Percentiles rank a stretch among this genome's conserved stretches.
phyloP scores from a whole-genome alignment of 2,888 invertebrate species.

The Diplazon laetatorius region DNA sequence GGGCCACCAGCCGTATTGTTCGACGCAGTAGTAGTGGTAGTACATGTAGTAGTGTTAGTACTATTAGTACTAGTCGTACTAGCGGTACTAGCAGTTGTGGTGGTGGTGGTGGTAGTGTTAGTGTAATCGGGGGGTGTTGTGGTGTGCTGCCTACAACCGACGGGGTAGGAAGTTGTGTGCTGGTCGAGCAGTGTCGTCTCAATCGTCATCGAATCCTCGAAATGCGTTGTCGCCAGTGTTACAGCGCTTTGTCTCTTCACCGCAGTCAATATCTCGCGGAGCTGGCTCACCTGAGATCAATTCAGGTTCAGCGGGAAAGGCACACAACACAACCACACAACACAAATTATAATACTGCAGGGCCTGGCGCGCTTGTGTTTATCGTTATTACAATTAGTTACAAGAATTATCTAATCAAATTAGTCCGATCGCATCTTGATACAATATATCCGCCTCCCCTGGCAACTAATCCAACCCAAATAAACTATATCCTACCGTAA shows the following conservation, averaged over 20 bases:
- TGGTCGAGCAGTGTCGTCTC: slow-evolving; percentile 82
- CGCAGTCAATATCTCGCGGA: slow-evolving; percentile 81
- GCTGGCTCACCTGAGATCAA: slow-evolving; percentile 82
- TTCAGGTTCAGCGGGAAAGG: slow-evolving; percentile 72
- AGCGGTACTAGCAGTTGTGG: slow-evolving; percentile 66
- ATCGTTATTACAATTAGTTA: too few species aligned
- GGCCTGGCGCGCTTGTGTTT: too few species aligned
- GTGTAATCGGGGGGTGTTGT: slow-evolving; percentile 82
- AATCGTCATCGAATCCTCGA: slow-evolving; percentile 81
- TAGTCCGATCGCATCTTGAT: background rate
- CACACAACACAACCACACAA: slow-evolving; percentile 60
- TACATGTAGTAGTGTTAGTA: slow-evolving; percentile 66
- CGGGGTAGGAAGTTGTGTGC: slow-evolving; percentile 80
- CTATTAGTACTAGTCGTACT: slow-evolving; percentile 69
- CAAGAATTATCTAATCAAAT: background rate
- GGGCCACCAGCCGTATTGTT: slow-evolving; percentile 79
- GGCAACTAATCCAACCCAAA: background rate
- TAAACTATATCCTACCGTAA: background rate
- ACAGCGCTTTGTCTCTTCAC: slow-evolving; percentile 81
- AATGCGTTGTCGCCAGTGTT: slow-evolving; percentile 78
- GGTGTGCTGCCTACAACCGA: slow-evolving; percentile 82
- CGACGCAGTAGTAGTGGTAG: slow-evolving; percentile 71
- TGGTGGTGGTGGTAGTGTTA: slow-evolving; percentile 78
- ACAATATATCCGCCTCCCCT: background rate
- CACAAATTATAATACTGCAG: slow-evolving; percentile 18